These are phyloP conservation scores for Alca torda DNA, from an alignment of 2,797 vertebrate genomes.

Conservation along the genomic window DNA sequence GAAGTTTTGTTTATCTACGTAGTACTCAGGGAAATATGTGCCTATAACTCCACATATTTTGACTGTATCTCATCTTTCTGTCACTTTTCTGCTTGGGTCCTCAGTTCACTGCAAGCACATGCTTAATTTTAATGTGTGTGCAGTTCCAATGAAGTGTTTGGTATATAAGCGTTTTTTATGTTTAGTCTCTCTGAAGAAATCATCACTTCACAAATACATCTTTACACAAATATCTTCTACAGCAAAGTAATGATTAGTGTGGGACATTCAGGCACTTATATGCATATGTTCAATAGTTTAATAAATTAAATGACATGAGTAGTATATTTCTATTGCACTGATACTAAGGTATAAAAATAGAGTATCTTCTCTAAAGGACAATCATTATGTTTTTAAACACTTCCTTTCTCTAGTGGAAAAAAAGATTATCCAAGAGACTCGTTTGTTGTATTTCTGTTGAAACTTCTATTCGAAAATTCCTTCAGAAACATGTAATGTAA, in stretches of 20 bases:
- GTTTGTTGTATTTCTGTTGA: neutral
- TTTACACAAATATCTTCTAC: neutral
- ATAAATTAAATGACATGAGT: neutral
- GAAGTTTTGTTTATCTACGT: neutral
- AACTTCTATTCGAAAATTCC: neutral
- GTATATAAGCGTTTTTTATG: neutral
- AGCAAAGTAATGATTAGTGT: neutral
- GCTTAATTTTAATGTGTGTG: neutral
- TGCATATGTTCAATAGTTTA: neutral
- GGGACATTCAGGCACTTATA: neutral
- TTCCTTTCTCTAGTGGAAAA: neutral
- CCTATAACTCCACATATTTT: neutral
- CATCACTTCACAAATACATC: neutral
- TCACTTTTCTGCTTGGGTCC: neutral
- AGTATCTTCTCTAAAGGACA: neutral
- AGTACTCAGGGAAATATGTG: neutral
- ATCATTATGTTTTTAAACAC: neutral
- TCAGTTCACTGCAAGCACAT: neutral
- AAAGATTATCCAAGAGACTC: neutral
- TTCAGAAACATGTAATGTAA: neutral
- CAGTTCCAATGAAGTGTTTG: neutral
- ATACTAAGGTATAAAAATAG: neutral
- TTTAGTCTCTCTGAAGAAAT: neutral
- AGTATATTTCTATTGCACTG: neutral
- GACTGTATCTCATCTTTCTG: neutral